These are phyloP conservation scores for Phocoena sinus DNA, from an alignment of 2,113 vertebrate species.

Conservation along the genomic window DNA sequence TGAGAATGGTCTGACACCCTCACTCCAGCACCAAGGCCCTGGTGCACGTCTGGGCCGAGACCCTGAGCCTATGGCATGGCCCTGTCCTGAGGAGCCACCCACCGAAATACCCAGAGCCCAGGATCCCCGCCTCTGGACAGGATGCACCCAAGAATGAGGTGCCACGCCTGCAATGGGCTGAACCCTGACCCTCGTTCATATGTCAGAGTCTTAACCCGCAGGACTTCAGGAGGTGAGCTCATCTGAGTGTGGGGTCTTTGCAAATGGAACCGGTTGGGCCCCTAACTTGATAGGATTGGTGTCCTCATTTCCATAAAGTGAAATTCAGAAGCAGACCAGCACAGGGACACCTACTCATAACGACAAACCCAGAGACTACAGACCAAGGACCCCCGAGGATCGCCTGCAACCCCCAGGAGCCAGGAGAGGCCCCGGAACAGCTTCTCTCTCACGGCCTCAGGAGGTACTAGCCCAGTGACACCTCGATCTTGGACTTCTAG, in stretches of 20 bases:
- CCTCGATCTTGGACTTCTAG: not conserved
- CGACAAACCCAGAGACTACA: not conserved
- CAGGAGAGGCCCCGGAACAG: accelerated
- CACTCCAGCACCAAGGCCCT: not conserved
- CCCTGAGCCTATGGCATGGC: not conserved
- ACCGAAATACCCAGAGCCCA: accelerated
- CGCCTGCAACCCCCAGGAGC: accelerated
- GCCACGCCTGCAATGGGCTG: accelerated
- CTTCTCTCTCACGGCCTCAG: accelerated
- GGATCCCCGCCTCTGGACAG: accelerated
- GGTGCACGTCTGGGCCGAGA: not conserved
- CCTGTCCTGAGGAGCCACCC: not conserved
- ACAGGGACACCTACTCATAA: accelerated
- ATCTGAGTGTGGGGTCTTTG: accelerated
- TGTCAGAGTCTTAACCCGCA: accelerated
- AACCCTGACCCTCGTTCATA: accelerated
- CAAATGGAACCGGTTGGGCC: not conserved
- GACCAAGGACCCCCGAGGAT: not conserved
- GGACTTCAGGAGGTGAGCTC: not conserved
- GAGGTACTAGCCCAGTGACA: accelerated
- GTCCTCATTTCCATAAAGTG: no score
- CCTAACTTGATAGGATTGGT: accelerated
- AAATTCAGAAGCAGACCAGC: accelerated
- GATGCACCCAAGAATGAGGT: accelerated
- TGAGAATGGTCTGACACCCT: no score